These are phyloP conservation scores for Anoplophora glabripennis DNA, from an alignment of 1,140 invertebrate species.

Conservation along the genomic window DNA sequence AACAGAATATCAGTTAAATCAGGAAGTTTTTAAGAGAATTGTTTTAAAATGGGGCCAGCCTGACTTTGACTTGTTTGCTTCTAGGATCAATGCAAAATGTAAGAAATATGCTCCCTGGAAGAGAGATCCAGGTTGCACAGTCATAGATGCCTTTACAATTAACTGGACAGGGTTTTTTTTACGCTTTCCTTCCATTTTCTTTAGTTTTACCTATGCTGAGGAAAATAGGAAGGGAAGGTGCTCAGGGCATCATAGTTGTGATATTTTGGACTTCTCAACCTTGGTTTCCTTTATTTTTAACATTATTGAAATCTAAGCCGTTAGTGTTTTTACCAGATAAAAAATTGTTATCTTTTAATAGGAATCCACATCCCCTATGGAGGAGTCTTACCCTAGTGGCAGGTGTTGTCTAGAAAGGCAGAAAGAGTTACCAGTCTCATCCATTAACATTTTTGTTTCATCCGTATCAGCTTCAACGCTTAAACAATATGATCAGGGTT, in stretches of 20 bases:
- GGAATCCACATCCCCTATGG: too few species aligned
- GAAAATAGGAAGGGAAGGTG: neutral
- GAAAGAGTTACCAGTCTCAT: neutral
- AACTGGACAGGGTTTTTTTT: neutral
- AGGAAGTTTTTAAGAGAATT: neutral
- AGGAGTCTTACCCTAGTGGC: constrained; percentile 8
- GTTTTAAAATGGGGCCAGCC: neutral
- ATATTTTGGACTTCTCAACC: constrained; percentile 2
- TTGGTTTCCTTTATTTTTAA: constrained; percentile 4
- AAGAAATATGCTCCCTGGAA: constrained; percentile 2
- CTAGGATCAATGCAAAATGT: constrained; percentile 1
- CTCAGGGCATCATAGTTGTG: neutral
- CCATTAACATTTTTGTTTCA: neutral
- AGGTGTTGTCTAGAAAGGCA: too few species aligned
- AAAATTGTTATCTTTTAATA: constrained; percentile 1
- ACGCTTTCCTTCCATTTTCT: constrained; percentile 1
- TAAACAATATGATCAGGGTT: too few species aligned
- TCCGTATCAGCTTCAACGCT: constrained; percentile 1
- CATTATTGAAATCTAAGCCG: neutral
- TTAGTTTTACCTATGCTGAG: neutral
- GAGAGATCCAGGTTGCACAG: constrained; percentile 5
- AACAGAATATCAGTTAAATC: neutral
- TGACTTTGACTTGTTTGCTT: constrained; percentile 6
- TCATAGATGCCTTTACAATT: too few species aligned
- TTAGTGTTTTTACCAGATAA: neutral